These are phyloP conservation scores for Andrena camellia DNA, from an alignment of 2,888 invertebrate genomes.

Conservation along the genomic window DNA sequence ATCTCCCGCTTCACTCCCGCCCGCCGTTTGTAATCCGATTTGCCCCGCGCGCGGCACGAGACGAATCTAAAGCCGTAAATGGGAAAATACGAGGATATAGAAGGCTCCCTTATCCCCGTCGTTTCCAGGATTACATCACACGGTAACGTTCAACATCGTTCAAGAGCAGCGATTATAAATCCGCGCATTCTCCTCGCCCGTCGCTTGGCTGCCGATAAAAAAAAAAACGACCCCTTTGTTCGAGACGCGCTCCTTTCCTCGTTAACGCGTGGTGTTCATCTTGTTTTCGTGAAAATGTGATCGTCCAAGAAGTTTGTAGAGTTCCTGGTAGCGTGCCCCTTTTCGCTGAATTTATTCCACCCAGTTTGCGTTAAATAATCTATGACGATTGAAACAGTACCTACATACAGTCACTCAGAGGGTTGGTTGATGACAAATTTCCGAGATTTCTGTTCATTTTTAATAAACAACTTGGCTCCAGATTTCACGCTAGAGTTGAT, in stretches of 20 bases:
- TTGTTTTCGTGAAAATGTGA: background rate
- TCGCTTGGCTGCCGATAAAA: background rate
- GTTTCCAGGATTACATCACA: slow-evolving; percentile 45
- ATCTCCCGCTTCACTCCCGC: slow-evolving; percentile 43
- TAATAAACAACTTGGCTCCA: no score
- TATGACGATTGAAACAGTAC: no score
- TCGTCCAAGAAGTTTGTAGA: background rate
- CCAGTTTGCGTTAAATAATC: background rate
- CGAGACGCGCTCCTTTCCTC: background rate
- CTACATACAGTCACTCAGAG: no score
- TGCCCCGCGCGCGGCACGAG: slow-evolving; percentile 33
- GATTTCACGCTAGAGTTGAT: no score
- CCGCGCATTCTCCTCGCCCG: slow-evolving; percentile 11
- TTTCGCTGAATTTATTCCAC: background rate
- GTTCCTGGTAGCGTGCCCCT: background rate
- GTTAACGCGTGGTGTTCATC: background rate
- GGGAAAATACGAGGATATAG: slow-evolving; percentile 52
- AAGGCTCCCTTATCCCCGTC: slow-evolving; percentile 31
- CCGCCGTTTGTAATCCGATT: slow-evolving; percentile 51
- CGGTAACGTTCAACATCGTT: slow-evolving; percentile 41
- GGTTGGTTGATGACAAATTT: no score
- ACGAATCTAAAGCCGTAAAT: slow-evolving; percentile 62
- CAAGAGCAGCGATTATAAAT: slow-evolving; percentile 46
- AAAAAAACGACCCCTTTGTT: background rate
- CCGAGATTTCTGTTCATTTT: no score